These are phyloP conservation scores for Anabas testudineus DNA, from an alignment of 2,797 vertebrate genomes.

Conservation along the genomic window DNA sequence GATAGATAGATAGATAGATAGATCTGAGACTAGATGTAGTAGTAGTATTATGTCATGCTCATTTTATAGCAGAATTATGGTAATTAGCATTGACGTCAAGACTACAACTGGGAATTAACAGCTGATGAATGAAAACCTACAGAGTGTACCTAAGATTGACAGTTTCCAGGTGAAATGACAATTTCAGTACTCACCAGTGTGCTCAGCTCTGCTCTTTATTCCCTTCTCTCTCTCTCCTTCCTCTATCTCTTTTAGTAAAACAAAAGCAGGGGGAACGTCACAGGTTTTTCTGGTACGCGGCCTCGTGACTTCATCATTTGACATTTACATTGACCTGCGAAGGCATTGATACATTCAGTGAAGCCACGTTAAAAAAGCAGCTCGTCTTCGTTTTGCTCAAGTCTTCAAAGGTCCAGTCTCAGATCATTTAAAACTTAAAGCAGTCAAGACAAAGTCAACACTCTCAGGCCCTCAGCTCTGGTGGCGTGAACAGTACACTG, in stretches of 20 bases:
- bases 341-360: constrained; percentile 34
- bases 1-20: too few relatives aligned
- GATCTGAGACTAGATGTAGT: too few relatives aligned
- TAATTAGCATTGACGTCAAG: neutral
- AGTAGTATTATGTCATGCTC: neutral
- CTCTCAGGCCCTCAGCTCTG: neutral
- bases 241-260: constrained; percentile 66
- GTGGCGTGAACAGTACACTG: neutral
- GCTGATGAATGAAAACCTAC: neutral
- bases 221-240: constrained; percentile 30
- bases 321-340: constrained; percentile 75
- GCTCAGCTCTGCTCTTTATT: constrained; percentile 84
- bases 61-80: neutral
- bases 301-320: constrained; percentile 75
- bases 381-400: neutral
- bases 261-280: constrained; percentile 82
- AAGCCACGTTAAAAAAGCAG: neutral
- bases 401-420: neutral
- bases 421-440: constrained; percentile 5
- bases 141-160: neutral
- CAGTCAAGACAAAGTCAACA: neutral
- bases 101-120: neutral
- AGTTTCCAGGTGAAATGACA: neutral
- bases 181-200: constrained; percentile 86
- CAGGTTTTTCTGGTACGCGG: constrained; percentile 94